A percentile compares a stretch with the other conserved stretches of the same genome.
Evolutionary conservation across 2,797 vertebrate species (phyloP).

Genomic region (Clamator glandarius): DNA sequence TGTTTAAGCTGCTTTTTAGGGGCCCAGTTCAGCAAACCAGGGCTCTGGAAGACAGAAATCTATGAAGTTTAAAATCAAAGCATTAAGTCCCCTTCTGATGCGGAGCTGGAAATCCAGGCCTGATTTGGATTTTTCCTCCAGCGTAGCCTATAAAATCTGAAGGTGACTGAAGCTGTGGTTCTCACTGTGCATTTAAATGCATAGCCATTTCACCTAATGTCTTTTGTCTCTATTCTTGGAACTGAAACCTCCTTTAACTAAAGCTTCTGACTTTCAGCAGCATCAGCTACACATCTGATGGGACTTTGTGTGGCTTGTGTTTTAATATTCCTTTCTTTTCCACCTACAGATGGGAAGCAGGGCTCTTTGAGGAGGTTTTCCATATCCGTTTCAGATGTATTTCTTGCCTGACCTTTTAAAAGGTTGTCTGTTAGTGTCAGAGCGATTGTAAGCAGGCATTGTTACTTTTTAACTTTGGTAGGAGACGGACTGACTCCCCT

Average conservation of each 20-base stretch:
- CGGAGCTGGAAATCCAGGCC: not conserved
- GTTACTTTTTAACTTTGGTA: not conserved
- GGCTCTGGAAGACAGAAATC: not conserved
- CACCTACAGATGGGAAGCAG: not conserved
- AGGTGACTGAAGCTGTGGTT: not conserved
- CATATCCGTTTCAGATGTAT: not conserved
- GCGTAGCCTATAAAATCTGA: not conserved
- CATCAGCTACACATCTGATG: not conserved
- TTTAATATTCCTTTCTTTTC: not conserved
- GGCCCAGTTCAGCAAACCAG: not conserved
- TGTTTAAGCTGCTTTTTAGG: not conserved
- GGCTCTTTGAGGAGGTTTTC: not conserved
- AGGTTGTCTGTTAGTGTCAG: not conserved
- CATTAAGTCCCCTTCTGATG: not conserved
- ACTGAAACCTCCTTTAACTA: not conserved
- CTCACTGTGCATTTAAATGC: not conserved
- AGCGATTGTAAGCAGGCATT: not conserved
- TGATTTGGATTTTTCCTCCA: not conserved
- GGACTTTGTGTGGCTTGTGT: not conserved
- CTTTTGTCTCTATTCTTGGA: not conserved
- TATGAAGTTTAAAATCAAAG: not conserved
- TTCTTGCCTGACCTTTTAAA: constrained; percentile 14
- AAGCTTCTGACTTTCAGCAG: not conserved
- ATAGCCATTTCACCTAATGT: not conserved
- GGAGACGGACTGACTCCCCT: not conserved